Percentiles rank a stretch among this genome's conserved stretches.
These are phyloP conservation scores for Athalia cordata DNA, from an alignment of 2,888 invertebrate species.

Conservation along the genomic window DNA sequence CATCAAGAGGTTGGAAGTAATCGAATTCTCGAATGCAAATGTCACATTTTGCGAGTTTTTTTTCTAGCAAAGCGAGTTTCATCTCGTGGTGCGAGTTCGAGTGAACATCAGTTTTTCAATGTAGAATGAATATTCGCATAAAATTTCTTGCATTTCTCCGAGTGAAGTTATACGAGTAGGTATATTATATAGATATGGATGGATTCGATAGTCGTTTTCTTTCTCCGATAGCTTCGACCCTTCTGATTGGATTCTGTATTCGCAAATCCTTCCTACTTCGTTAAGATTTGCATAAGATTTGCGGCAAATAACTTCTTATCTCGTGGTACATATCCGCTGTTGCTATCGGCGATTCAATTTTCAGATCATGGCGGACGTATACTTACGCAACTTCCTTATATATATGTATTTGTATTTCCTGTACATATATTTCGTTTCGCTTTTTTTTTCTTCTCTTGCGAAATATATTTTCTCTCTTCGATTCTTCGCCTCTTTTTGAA, in stretches of 20 bases:
- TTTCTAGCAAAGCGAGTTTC: too few species aligned
- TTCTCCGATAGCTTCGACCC: conserved; percentile 19
- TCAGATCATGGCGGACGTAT: conserved; percentile 19
- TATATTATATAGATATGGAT: background rate
- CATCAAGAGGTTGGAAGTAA: too few species aligned
- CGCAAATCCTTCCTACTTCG: conserved; percentile 44
- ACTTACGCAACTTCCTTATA: conserved; percentile 34
- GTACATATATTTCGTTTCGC: too few species aligned
- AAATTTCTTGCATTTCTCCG: background rate
- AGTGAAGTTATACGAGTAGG: conserved; percentile 11
- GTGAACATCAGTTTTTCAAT: background rate
- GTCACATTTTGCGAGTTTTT: background rate
- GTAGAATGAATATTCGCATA: background rate
- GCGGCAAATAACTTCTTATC: conserved; percentile 1
- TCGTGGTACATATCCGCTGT: background rate
- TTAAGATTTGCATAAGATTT: conserved; percentile 34
- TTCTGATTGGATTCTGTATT: conserved; percentile 34
- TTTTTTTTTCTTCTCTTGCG: background rate
- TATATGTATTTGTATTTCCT: conserved; percentile 12
- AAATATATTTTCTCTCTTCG: conserved; percentile 16
- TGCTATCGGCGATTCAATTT: conserved; percentile 43
- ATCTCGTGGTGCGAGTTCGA: background rate
- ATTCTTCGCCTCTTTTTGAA: background rate
- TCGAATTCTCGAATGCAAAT: too few species aligned
- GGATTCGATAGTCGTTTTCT: conserved; percentile 29